phyloP scores from a whole-genome alignment of 2,797 vertebrate species.

The Neopelma chrysocephalum region DNA sequence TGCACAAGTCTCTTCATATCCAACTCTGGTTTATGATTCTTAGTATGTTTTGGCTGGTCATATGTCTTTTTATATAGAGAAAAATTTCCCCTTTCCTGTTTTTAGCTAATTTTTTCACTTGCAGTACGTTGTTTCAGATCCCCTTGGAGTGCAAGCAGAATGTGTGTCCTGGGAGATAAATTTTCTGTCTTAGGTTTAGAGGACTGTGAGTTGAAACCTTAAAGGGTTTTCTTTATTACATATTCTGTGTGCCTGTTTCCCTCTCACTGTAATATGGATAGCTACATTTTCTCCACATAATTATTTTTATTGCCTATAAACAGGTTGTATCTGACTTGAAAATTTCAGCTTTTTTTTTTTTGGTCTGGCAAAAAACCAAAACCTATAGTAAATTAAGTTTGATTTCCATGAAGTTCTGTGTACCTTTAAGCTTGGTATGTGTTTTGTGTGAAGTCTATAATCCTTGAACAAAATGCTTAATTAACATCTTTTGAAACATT shows the following conservation, averaged over 20 bases:
- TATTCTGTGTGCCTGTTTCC: background rate
- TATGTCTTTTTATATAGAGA: background rate
- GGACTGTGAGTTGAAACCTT: background rate
- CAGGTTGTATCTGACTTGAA: background rate
- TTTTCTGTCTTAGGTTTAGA: background rate
- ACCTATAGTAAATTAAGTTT: background rate
- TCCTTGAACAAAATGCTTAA: conserved; percentile 40
- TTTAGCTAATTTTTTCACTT: background rate
- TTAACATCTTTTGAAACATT: conserved; percentile 34
- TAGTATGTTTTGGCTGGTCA: background rate
- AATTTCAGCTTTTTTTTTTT: background rate
- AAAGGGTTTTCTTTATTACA: background rate
- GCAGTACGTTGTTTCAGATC: background rate
- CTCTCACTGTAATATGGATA: background rate
- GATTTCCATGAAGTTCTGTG: background rate
- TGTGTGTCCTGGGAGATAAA: background rate
- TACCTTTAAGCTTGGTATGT: background rate
- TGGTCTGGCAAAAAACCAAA: background rate
- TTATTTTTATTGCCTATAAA: conserved; percentile 29
- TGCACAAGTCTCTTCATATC: background rate
- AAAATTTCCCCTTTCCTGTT: background rate
- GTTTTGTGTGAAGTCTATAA: conserved; percentile 24
- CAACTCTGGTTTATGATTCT: background rate
- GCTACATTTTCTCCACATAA: background rate
- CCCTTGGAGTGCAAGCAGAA: background rate